Base-by-base conservation (phyloP, 2,888 invertebrate species). In the Euplagia quadripunctaria region DNA sequence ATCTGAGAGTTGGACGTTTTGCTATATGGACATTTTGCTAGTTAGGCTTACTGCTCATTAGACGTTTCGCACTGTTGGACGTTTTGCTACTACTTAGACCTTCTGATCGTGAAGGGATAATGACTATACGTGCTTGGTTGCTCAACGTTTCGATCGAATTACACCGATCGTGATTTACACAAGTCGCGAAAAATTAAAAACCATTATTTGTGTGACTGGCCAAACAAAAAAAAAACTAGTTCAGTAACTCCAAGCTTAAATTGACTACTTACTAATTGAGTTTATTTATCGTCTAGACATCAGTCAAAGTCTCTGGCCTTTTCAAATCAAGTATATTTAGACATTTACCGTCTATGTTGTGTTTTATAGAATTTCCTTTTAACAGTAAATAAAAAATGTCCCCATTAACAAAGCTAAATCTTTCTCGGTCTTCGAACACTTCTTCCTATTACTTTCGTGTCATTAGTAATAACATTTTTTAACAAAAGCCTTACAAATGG, bases 401-500 rank as follows among this genome's bases (percentile, higher is more conserved):
- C 72, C 63, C 67, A 75, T 70, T 72, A 66, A 79, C 72, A 87
- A 88, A 86, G 87, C 88, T 86, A 86, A 87, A 88, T 85, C 82
- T 82, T 70, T 80, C 72, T 72, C 69, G 64, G 66, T 64, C 67
- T 88, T 87, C 81, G 83, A 85, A 84, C 85, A 86, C 83, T 89
- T 87, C 82, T 85, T 83, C 82, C 86, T 85, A 90, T 91, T 90
- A 88, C 88, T 91, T 88, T 89, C 91, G 87, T 84, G 89, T 92
- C 92, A 92, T 93, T 92, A 92, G 87, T 89, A 89, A 85, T 89
- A 88, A 86, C 84, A 87, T 91, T 90, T 90, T 88, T 89, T 86
- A 81, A 87, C 86, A 79, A 90, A 88, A 88, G 86, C 86, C 86
- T 86, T 89, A 85, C 85, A 90, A 92, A 92, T 92, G 91, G 91